Evolutionary conservation across 37 sponge, comb jelly and placozoan species (phyloP).

Genomic region (Axinella damicornis): DNA sequence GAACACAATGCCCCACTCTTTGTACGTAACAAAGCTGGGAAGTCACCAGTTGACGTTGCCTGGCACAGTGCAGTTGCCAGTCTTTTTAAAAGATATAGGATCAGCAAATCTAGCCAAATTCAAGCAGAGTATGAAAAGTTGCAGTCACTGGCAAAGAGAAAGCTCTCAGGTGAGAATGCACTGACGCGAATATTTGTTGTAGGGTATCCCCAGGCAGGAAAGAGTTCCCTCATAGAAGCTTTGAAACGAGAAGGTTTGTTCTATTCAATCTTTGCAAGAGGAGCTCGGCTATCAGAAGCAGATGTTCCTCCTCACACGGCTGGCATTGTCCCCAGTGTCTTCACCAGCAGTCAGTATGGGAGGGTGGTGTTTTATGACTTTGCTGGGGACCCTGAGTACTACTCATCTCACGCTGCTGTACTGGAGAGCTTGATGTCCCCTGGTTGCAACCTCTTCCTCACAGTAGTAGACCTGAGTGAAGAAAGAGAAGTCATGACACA

Average conservation of each 20-base stretch:
- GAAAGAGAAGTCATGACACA: neutral
- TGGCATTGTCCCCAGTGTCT: slow-evolving; percentile 46
- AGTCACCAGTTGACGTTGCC: slow-evolving; percentile 20
- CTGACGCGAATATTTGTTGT: slow-evolving; percentile 19
- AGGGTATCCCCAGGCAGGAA: slow-evolving; percentile 55
- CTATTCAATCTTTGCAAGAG: neutral
- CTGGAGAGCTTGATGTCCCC: slow-evolving; percentile 11
- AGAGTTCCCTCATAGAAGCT: slow-evolving; percentile 62
- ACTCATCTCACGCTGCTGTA: slow-evolving; percentile 38
- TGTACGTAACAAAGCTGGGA: slow-evolving; percentile 3
- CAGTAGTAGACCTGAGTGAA: slow-evolving; percentile 48
- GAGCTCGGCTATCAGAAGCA: neutral
- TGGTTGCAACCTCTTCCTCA: slow-evolving; percentile 19
- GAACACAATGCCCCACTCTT: slow-evolving; percentile 14
- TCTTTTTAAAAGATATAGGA: neutral
- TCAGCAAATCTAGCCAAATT: neutral
- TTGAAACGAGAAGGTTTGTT: slow-evolving; percentile 16
- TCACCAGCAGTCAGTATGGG: slow-evolving; percentile 17
- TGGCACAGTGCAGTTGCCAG: neutral
- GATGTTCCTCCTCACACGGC: slow-evolving; percentile 39
- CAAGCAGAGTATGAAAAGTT: neutral
- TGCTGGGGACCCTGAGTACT: slow-evolving; percentile 59
- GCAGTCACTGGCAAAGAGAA: neutral
- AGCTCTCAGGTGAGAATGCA: neutral
- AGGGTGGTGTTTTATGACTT: slow-evolving; percentile 53